Evolutionary conservation across 2,888 invertebrate species (phyloP).

Genomic region (Sthenelais limicola): DNA sequence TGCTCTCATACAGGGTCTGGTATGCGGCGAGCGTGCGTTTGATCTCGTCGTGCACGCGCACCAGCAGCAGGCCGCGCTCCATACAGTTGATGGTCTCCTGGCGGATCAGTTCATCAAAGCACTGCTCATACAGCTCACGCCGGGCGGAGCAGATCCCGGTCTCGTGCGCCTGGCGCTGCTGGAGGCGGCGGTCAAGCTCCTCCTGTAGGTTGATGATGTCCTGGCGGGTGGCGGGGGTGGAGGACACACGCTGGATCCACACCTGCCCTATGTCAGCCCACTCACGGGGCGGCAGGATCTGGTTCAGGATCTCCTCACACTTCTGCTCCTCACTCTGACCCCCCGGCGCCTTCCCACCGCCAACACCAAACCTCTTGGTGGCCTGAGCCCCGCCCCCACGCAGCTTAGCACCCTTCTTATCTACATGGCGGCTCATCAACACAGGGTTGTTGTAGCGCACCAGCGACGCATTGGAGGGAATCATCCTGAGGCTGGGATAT

Average conservation of each 20-base stretch:
- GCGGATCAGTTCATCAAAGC: constrained; percentile 93
- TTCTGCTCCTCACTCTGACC: constrained; percentile 76
- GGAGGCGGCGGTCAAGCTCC: constrained; percentile 90
- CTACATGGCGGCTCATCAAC: constrained; percentile 86
- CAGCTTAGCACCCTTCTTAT: constrained; percentile 82
- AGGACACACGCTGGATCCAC: constrained; percentile 84
- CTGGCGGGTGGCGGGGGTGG: constrained; percentile 94
- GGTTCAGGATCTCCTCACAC: constrained; percentile 93
- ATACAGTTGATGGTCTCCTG: constrained; percentile 97
- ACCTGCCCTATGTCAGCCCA: constrained; percentile 95
- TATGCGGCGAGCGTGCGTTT: constrained; percentile 97
- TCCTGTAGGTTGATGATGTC: constrained; percentile 98
- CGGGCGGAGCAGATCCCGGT: constrained; percentile 96
- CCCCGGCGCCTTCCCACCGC: constrained; percentile 66
- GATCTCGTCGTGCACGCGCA: constrained; percentile 95
- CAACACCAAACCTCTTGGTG: constrained; percentile 69
- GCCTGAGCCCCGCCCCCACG: constrained; percentile 88
- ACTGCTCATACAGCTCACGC: constrained; percentile 94
- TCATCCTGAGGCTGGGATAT: constrained; percentile 73
- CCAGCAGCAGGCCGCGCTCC: constrained; percentile 92
- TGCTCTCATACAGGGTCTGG: constrained; percentile 96
- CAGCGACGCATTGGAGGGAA: constrained; percentile 85
- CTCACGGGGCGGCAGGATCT: constrained; percentile 89
- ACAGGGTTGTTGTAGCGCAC: constrained; percentile 95
- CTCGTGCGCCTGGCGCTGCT: constrained; percentile 93